Evolutionary conservation across 2,113 vertebrate species (phyloP), one percentile per base, ranked within the genome.

Genomic region (Spea multiplicata): DNA sequence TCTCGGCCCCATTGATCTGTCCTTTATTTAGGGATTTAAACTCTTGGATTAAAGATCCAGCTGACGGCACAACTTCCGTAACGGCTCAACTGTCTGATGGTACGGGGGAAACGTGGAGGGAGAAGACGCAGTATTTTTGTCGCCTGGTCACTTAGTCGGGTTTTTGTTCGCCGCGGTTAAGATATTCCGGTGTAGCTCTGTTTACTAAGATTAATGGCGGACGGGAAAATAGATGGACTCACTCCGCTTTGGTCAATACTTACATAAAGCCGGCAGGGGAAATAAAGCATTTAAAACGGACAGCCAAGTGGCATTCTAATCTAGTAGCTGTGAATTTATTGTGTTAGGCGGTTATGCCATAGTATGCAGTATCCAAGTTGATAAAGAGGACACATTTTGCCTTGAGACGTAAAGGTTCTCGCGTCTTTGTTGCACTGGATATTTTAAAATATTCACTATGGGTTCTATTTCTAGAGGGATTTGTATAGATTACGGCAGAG

Each of bases 1-100:
- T 85, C 82, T 82, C 85, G 81, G 72, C 65, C 59, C 73, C 83
- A 85, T 89, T 86, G 87, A 92, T 93, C 90, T 88, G 82, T 86
- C 85, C 78, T 83, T 84, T 80, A 84, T 86, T 90, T 84, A 78
- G 80, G 84, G 84, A 85, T 88, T 84, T 90, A 86, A 82, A 73
- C 79, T 85, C 84, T 84, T 71, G 88, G 83, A 89, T 91, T 92
- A 87, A 90, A 89, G 87, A 85, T 84, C 86, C 62, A 91, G 89
- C 86, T 90, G 88, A 91, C 85, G 85, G 83, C 76, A 86, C 84
- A 91, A 83, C 81, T 88, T 88, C 79, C 85, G 83, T 84, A 86
- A 82, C 82, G 84, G 84, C 84, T 81, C 86, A 81, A 74, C 83
- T 86, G 76, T 86, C 83, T 80, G 78, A 0, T 74, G 62, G 62